Evolutionary conservation across 2,113 vertebrate genomes (phyloP), one percentile per base, ranked within the genome.

Genomic region (Chlamydotis undulata): DNA sequence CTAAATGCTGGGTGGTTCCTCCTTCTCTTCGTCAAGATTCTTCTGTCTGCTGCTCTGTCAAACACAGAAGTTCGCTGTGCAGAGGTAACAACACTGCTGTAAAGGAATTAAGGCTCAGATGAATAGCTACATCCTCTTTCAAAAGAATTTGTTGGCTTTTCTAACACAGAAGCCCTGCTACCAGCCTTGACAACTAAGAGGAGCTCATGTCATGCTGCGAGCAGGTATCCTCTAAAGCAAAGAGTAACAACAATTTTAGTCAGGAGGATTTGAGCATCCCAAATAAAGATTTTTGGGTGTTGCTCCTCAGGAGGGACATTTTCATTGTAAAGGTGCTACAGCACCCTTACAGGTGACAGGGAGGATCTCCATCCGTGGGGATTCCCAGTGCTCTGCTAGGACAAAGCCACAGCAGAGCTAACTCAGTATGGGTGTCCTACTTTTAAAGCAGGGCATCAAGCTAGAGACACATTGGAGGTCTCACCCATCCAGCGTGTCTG

Each of bases 401-500:
- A 65, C 12, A 39, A n/a, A 52, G 37, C 17, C 69, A 31, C 24
- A 56, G 60, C 77, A 50, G 61, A 69, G 67, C 63, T 76, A 45
- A n/a, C 43, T 47, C 7, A 13, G 28, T 0, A 4, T 0, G 39
- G 73, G 74, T 15, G 77, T 4, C 45, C 47, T 43, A 16, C 64
- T 41, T 13, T 18, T 14, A 43, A 60, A 39, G 71, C 31, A 76
- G 56, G 23, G 59, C 74, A 18, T 14, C 7, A 14, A 24, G 17
- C 64, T 15, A 9, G 25, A 60, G 39, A 16, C 24, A 2, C 2
- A 1, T 41, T 60, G 87, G 33, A 74, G 45, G 50, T 29, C 57
- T 19, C 24, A 71, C 19, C 53, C 39, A 53, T 4, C n/a, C 74
- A 14, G 0, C 0, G 2, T 7, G 9, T 10, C 49, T 26, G 19